Evolutionary conservation across 1,140 invertebrate genomes (phyloP).

Genomic region (Acromyrmex charruanus): DNA sequence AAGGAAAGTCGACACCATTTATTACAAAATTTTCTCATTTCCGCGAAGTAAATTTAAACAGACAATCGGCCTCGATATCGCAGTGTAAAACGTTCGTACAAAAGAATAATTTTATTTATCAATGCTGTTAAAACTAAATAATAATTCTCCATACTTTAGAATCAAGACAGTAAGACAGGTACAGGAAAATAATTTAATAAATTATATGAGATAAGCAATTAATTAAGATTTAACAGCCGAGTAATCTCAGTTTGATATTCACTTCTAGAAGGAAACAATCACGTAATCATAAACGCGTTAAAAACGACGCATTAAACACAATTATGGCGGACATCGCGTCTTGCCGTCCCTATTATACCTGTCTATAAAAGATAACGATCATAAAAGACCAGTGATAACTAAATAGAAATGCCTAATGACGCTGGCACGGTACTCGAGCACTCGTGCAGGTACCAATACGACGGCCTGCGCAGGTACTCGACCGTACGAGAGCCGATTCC

Average conservation of each 20-base stretch:
- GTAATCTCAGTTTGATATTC: conserved; percentile 4
- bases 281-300: conserved; percentile 19
- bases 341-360: conserved; percentile 38
- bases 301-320: conserved; percentile 18
- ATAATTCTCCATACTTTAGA: background rate
- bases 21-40: conserved; percentile 43
- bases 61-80: background rate
- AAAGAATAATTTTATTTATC: conserved; percentile 30
- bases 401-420: conserved; percentile 60
- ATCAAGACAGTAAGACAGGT: background rate
- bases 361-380: conserved; percentile 60
- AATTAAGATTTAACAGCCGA: conserved; percentile 5
- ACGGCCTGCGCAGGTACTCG: conserved; percentile 47
- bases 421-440: conserved; percentile 59
- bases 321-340: background rate
- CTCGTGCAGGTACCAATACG: conserved; percentile 39
- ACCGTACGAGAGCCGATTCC: conserved; percentile 70
- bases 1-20: conserved; percentile 50
- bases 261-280: background rate
- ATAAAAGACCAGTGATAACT: conserved; percentile 60
- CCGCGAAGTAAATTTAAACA: conserved; percentile 22
- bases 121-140: background rate
- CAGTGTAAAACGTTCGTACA: background rate
- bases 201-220: background rate
- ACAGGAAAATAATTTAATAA: background rate